phyloP scores from a whole-genome alignment of 2,888 invertebrate genomes.

The Azorinus chamasolen region DNA sequence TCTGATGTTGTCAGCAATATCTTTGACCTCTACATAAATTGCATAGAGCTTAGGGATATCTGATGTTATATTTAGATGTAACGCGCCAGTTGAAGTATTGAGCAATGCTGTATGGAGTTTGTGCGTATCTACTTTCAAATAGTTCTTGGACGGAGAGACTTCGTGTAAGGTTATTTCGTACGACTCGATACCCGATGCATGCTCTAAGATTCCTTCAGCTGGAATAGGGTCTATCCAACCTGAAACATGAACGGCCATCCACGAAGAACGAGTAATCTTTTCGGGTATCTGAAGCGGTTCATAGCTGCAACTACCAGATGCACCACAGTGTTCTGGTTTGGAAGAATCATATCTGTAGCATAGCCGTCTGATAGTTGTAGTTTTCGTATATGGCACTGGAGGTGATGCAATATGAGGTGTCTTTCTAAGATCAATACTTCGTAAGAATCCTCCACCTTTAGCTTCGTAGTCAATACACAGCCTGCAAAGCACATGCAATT shows the following conservation, averaged over 20 bases:
- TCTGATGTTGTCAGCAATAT: constrained; percentile 58
- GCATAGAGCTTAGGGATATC: constrained; percentile 48
- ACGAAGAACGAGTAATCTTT: constrained; percentile 16
- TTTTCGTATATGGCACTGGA: constrained; percentile 21
- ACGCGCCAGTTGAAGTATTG: background rate
- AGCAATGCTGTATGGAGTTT: constrained; percentile 8
- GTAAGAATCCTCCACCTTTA: no score
- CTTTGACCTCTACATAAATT: constrained; percentile 57
- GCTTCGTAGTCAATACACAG: no score
- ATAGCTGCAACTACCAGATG: background rate
- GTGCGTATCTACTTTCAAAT: background rate
- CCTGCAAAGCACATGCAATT: no score
- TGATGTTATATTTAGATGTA: constrained; percentile 18
- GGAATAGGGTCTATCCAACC: constrained; percentile 60
- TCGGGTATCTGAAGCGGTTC: constrained; percentile 38
- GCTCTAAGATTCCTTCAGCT: background rate
- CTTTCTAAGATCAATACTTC: no score
- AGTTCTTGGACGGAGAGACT: constrained; percentile 9
- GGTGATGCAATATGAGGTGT: no score
- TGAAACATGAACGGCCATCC: constrained; percentile 12
- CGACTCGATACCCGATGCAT: constrained; percentile 46
- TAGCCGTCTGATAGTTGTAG: background rate
- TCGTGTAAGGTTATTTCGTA: constrained; percentile 39
- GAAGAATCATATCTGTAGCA: constrained; percentile 27
- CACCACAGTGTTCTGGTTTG: constrained; percentile 30